Conservation (phyloP, 2,797 vertebrate species). For the Sphaeramia orbicularis region DNA sequence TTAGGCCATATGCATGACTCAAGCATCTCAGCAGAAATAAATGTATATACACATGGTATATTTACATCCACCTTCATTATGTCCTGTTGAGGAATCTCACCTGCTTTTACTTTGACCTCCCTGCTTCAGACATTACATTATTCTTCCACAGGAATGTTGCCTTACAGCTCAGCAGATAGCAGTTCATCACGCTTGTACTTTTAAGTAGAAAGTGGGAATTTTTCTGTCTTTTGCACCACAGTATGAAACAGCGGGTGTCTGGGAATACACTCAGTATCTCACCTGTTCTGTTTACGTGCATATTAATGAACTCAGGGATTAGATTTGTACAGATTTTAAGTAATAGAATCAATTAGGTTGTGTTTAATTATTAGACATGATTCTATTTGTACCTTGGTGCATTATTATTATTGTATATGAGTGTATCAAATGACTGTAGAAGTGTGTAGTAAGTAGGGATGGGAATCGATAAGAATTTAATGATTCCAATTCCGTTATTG, state of each 20-base stretch:
- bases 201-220: not conserved
- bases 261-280: too few relatives aligned
- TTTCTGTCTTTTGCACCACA: not conserved
- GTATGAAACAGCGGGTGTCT: not conserved
- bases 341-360: too few relatives aligned
- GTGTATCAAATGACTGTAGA: too few relatives aligned
- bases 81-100: conserved; percentile 9
- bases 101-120: conserved; percentile 19
- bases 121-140: not conserved
- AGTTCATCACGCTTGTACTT: conserved; percentile 20
- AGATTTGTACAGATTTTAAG: too few relatives aligned
- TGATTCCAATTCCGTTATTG: too few relatives aligned
- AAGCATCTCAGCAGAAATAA: not conserved
- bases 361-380: too few relatives aligned
- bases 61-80: conserved; percentile 5
- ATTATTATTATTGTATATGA: too few relatives aligned
- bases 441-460: too few relatives aligned
- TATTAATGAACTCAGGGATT: too few relatives aligned
- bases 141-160: conserved; percentile 4
- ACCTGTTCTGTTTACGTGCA: too few relatives aligned
- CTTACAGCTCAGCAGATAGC: not conserved
- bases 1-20: conserved; percentile 20
- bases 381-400: too few relatives aligned
- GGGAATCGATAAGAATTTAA: too few relatives aligned
- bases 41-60: not conserved